Evolutionary conservation across 2,888 invertebrate genomes (phyloP), one percentile per base, ranked within the genome.

Genomic region (Drosophila macrothrix): DNA sequence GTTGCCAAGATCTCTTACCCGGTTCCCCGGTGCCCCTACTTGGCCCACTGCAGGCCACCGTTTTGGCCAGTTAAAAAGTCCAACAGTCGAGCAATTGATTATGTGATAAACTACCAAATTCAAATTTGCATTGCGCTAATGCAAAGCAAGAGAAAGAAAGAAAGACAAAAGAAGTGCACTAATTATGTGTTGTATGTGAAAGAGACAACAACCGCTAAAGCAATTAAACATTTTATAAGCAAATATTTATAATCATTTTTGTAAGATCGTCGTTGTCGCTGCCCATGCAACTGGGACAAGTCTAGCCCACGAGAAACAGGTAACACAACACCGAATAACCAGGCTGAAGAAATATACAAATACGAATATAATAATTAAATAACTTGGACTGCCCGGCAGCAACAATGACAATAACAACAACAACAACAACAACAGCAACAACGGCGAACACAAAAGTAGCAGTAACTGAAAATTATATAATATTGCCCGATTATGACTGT

Each of bases 121-220:
- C 49, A 61, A 73, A 80, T 67, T 73, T 46, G 70, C 68, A 69
- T 59, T 73, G 66, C 64, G 78, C 80, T 80, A 80, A 80, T 78
- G 74, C 78, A 80, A 81, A 81, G 67, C 74, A 29, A 37, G 50
- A 60, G 29, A 63, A 63, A 16, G 29, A 63, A 63, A 16, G 46
- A 67, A 73, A 46, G 58, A 78, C 70, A 78, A 81, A 81, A 62
- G 72, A 67, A 75, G 68, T 76, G 69, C 76, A 76, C 76, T 75
- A 81, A 80, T 81, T 63, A 80, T 80, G 73, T 75, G 75, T 73
- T 56, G 56, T 4, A n/a, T 55, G 55, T 39, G 37, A 56, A 61
- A 52, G 2, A 52, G 73, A 19, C 55, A 73, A 69, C 52, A 25
- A 29, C 6, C 35, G 35, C 33, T 52, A 43, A 67, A 74, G 60